A percentile compares a stretch with the other conserved stretches of the same genome.
phyloP scores from a whole-genome alignment of 2,113 vertebrate species.

The rat (Rattus norvegicus) region GRCr8 NC_086028.1:101090501-101091000 shows the following conservation, averaged over 20 bases:
- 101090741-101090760: conserved; percentile 88
- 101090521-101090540: too few species aligned
- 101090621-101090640: background rate
- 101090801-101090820: conserved; percentile 63
- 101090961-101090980: background rate
- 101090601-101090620: too few species aligned
- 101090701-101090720: conserved; percentile 87
- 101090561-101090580: too few species aligned
- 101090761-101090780: conserved; percentile 91
- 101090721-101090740: conserved; percentile 95
- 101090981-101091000: conserved; percentile 60
- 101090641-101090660: background rate
- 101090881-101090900: background rate
- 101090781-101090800: conserved; percentile 91
- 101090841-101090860: too few species aligned
- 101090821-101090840: background rate
- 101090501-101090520: too few species aligned
- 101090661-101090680: background rate
- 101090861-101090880: background rate
- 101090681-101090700: background rate
- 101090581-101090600: too few species aligned
- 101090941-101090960: conserved; percentile 73
- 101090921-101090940: background rate
- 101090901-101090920: accelerated
- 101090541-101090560: too few species aligned